A percentile compares a stretch with the other conserved stretches of the same genome.
Conservation (phyloP, 2,113 vertebrate genomes). For the Gymnarchus niloticus region DNA sequence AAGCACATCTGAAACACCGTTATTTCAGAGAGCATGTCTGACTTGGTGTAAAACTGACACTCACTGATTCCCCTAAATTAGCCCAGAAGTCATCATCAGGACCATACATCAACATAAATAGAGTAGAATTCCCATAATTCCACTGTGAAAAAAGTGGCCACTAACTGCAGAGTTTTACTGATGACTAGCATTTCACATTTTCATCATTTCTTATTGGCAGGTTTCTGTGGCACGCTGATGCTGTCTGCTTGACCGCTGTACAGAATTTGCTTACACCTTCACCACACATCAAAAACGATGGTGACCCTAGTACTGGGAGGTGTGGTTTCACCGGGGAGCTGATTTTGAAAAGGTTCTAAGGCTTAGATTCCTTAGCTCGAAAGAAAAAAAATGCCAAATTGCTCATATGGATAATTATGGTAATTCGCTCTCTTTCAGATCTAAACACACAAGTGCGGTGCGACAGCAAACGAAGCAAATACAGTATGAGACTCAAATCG, state of each 20-base stretch:
- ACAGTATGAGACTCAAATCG: conserved; percentile 2
- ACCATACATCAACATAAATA: background rate
- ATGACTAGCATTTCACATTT: background rate
- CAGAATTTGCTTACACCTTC: too few species aligned
- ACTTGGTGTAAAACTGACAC: too few species aligned
- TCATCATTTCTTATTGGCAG: too few species aligned
- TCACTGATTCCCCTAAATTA: too few species aligned
- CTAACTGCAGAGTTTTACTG: background rate
- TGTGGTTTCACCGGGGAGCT: background rate
- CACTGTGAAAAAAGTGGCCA: background rate
- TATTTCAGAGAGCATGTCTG: too few species aligned
- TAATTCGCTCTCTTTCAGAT: background rate
- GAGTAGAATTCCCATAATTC: too few species aligned
- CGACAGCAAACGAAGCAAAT: background rate
- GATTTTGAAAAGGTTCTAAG: background rate
- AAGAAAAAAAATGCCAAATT: conserved; percentile 1
- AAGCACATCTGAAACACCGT: too few species aligned
- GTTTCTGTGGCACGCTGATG: too few species aligned
- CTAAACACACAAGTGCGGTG: background rate
- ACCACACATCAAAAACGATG: background rate
- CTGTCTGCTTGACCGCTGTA: too few species aligned
- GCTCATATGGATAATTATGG: background rate
- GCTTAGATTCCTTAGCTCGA: background rate
- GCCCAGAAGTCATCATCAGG: background rate
- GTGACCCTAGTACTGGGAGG: background rate